Evolutionary conservation across 2,888 invertebrate genomes (phyloP), one percentile per base, ranked within the genome.

Genomic region (Trachelus tabidus): DNA sequence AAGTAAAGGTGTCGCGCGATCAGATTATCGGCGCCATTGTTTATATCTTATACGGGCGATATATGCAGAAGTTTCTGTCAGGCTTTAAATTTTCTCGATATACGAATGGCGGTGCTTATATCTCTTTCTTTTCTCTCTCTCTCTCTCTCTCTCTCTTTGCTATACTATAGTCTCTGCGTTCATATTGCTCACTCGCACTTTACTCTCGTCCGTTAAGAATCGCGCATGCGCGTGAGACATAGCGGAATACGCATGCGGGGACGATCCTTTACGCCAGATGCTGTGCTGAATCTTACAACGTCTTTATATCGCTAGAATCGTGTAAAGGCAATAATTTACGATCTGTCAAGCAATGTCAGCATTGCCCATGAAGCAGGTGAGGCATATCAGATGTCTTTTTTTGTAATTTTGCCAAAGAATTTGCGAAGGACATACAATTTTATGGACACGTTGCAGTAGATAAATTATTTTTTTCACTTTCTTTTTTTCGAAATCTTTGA

Each of bases 21-120:
- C 82, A 83, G 84, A 83, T 85, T 85, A 85, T 85, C 84, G 81
- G 80, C 80, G 77, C 77, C 81, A 84, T 84, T 85, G 84, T 85
- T 83, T 85, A 85, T 84, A 81, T 81, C 80, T 85, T 82, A 85
- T 83, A 82, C 80, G 77, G 75, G 75, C 75, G 78, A 76, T 79
- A 56, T 56, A 40, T 40, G 40, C 40, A 40, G 40, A 15, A 40
- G 40, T 40, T 40, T 40, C 40, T 40, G 40, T 40, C 40, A 35
- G 81, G 79, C 78, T 69, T 82, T 83, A 85, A 84, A 85, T 85
- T 85, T 84, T 82, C 83, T 76, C 77, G 79, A 80, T 79, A 79
- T 78, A 82, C 78, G 78, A 79, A 76, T 68, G 77, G 78, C 79
- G 15, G 30, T 30, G 71, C 40, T 15, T 40, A 15, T 37, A 37